Evolutionary conservation across 2,113 vertebrate genomes (phyloP).

Genomic region (Odontesthes bonariensis): DNA sequence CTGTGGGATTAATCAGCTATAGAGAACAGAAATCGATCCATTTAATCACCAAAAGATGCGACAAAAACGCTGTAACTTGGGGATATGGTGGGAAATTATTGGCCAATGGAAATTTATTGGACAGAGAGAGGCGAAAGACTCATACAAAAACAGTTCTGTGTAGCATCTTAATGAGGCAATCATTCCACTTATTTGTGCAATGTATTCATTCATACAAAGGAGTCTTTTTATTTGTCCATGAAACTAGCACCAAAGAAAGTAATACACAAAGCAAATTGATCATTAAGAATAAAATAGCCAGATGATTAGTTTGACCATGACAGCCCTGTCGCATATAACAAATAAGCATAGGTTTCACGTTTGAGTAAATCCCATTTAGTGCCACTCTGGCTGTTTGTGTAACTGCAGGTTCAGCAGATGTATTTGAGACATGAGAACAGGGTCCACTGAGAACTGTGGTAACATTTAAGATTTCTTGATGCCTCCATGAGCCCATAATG

Average conservation of each 20-base stretch:
- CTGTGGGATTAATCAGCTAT: constrained; percentile 78
- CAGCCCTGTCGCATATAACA: constrained; percentile 26
- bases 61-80: constrained; percentile 66
- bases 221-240: constrained; percentile 47
- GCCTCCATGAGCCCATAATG: constrained; percentile 76
- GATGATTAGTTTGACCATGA: constrained; percentile 33
- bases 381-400: constrained; percentile 31
- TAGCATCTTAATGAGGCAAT: constrained; percentile 59
- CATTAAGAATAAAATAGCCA: constrained; percentile 36
- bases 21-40: constrained; percentile 77
- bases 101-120: constrained; percentile 70
- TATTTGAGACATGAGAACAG: constrained; percentile 38
- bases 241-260: constrained; percentile 16
- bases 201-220: constrained; percentile 16
- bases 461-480: constrained; percentile 74
- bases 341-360: constrained; percentile 5
- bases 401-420: constrained; percentile 23
- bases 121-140: constrained; percentile 8
- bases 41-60: constrained; percentile 78
- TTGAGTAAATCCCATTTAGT: constrained; percentile 28
- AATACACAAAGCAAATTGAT: constrained; percentile 47
- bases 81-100: constrained; percentile 75
- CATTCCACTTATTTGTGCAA: constrained; percentile 52
- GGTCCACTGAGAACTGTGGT: constrained; percentile 44
- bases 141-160: constrained; percentile 37